A percentile compares a stretch with the other conserved stretches of the same genome.
These are phyloP conservation scores for zebrafish (Danio rerio) DNA, from an alignment of 2,113 vertebrate genomes.

Conservation along the genomic window GRCz12tu NC_133182.1:39556001-39556500, in stretches of 20 bases:
- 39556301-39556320: conserved; percentile 82
- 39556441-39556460: neutral
- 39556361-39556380: conserved; percentile 96
- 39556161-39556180: conserved; percentile 21
- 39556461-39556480: neutral
- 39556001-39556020: neutral
- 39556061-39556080: neutral
- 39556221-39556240: conserved; percentile 90
- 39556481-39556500: no score
- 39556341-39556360: conserved; percentile 95
- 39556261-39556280: conserved; percentile 83
- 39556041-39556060: conserved; percentile 26
- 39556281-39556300: conserved; percentile 83
- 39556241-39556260: conserved; percentile 92
- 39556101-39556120: conserved; percentile 20
- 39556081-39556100: conserved; percentile 17
- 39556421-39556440: neutral
- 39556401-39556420: conserved; percentile 91
- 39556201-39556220: conserved; percentile 7
- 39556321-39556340: conserved; percentile 85
- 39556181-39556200: neutral
- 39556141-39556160: conserved; percentile 28
- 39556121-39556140: conserved; percentile 13
- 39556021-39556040: neutral
- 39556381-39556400: conserved; percentile 97